These are phyloP conservation scores for Lochmaea crataegi DNA, from an alignment of 2,888 invertebrate species.

Conservation along the genomic window DNA sequence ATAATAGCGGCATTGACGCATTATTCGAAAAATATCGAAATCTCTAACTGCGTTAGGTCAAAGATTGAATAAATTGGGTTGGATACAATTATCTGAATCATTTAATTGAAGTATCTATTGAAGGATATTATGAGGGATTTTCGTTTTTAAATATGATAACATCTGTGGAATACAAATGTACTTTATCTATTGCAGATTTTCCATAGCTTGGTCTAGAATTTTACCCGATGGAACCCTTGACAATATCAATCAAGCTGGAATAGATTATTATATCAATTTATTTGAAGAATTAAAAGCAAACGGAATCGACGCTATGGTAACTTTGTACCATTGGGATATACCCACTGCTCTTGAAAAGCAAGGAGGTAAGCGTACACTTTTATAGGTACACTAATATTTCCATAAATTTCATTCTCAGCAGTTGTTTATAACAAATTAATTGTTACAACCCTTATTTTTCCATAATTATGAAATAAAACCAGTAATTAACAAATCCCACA, in stretches of 20 bases:
- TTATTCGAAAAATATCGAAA: too few species aligned
- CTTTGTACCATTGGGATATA: constrained; percentile 70
- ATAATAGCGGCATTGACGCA: too few species aligned
- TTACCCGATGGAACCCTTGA: constrained; percentile 70
- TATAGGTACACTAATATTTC: neutral
- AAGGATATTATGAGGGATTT: neutral
- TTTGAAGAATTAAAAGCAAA: constrained; percentile 62
- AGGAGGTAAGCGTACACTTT: constrained; percentile 48
- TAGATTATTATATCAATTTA: constrained; percentile 48
- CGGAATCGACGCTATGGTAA: constrained; percentile 69
- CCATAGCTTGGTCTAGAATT: constrained; percentile 55
- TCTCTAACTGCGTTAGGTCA: too few species aligned
- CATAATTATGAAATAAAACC: too few species aligned
- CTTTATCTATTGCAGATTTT: constrained; percentile 54
- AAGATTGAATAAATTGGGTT: too few species aligned
- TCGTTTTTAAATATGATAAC: neutral
- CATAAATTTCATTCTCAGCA: too few species aligned
- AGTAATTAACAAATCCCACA: too few species aligned
- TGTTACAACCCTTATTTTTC: too few species aligned
- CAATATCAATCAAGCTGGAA: constrained; percentile 66
- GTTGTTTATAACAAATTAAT: too few species aligned
- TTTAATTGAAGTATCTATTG: too few species aligned
- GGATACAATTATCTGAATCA: too few species aligned
- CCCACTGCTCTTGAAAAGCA: constrained; percentile 65
- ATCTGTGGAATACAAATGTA: too few species aligned